These are phyloP conservation scores for Hydra vulgaris DNA, from an alignment of 30 jellyfish, hydroid and myxozoan species.

Conservation along the genomic window DNA sequence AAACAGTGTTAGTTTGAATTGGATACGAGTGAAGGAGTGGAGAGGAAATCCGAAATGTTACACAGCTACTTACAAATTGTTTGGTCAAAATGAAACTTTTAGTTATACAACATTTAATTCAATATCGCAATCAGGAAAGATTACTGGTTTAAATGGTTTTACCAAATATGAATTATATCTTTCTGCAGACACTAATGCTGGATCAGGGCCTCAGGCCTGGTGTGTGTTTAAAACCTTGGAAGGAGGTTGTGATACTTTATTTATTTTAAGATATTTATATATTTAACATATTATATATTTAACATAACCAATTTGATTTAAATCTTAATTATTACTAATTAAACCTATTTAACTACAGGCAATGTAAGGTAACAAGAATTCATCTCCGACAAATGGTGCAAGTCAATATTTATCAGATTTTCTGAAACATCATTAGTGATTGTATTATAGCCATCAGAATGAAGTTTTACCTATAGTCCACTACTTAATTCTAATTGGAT, in stretches of 20 bases:
- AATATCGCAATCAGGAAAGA: not conserved
- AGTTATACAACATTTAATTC: not conserved
- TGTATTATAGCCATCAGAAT: no score
- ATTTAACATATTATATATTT: no score
- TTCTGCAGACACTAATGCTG: constrained; percentile 13
- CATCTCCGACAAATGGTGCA: no score
- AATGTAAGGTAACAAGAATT: no score
- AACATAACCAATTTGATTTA: no score
- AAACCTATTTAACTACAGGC: no score
- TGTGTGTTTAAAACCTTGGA: constrained; percentile 21
- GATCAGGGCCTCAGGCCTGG: constrained; percentile 32
- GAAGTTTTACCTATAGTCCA: no score
- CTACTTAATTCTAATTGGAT: no score
- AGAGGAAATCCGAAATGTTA: not conserved
- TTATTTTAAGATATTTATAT: no score
- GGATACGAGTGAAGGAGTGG: constrained; percentile 5
- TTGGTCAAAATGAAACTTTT: not conserved
- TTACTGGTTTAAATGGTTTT: not conserved
- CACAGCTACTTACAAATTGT: constrained; percentile 11
- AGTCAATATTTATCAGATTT: no score
- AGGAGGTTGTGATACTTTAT: constrained; percentile 19
- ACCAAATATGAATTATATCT: constrained; percentile 6
- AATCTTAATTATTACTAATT: no score
- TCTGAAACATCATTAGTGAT: no score
- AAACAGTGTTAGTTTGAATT: not conserved